Evolutionary conservation across 2,113 vertebrate genomes (phyloP).

Genomic region (Aptenodytes forsteri): DNA sequence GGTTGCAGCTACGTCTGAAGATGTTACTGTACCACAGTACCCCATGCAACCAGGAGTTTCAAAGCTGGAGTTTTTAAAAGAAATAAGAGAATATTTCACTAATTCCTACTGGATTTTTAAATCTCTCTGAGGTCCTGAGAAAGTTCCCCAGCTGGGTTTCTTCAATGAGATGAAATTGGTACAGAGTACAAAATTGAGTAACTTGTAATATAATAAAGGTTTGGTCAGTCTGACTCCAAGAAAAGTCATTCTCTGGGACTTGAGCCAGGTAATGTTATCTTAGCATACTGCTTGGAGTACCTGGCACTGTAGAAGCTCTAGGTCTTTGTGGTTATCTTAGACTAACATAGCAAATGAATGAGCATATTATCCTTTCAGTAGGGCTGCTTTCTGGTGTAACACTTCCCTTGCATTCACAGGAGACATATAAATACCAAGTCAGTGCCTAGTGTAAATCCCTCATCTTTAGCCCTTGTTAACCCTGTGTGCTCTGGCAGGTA

Average conservation of each 20-base stretch:
- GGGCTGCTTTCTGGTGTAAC: neutral
- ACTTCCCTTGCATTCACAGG: neutral
- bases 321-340: conserved; percentile 34
- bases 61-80: neutral
- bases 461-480: neutral
- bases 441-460: neutral
- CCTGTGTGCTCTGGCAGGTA: neutral
- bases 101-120: neutral
- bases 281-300: neutral
- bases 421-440: neutral
- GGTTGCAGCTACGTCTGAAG: neutral
- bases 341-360: neutral
- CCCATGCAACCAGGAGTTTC: neutral
- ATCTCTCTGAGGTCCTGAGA: neutral
- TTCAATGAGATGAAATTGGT: neutral
- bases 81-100: neutral
- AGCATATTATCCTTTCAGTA: neutral
- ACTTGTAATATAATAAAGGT: neutral
- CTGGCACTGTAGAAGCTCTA: conserved; percentile 12
- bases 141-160: neutral
- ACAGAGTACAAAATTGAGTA: neutral
- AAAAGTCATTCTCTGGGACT: conserved; percentile 12
- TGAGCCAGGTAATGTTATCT: conserved; percentile 46
- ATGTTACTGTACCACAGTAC: neutral
- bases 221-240: neutral